Evolutionary conservation across 2,888 invertebrate genomes (phyloP), one percentile per base, ranked within the genome.

Genomic region (Dolichopus griseipennis): DNA sequence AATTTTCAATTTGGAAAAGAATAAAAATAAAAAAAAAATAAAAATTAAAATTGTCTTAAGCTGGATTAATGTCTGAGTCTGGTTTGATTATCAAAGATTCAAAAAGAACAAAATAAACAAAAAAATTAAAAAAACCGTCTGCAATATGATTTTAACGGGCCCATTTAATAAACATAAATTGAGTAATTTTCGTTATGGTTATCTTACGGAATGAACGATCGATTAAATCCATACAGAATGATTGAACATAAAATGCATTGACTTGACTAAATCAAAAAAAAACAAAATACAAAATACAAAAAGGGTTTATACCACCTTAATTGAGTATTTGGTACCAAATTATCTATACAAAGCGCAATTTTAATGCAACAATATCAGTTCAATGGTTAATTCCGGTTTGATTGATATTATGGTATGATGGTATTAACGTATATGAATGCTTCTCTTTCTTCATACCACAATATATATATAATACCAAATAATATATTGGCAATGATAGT

Each of bases 151-250:
- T 52, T 52, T 52, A 52, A 52, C 18, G 52, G 52, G 15, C n/a
- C 52, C 52, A 52, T 52, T 52, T 52, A 52, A 52, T 52, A 52
- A 52, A 18, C 52, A 52, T 52, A 52, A 52, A 52, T 52, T 52
- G 52, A 52, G 52, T 52, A 52, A 52, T 52, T 52, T 52, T 52
- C 5, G 6, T 18, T 52, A 52, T 52, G 52, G 52, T 52, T 52
- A 52, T 52, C 52, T 52, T 52, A 12, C 15, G n/a, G n/a, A 18
- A 52, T 52, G 9, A 52, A 52, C 52, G 52, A 52, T 12, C n/a
- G 15, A 18, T 52, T 52, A 15, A 52, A n/a, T 15, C 15, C 52
- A 52, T n/a, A 52, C 8, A 41, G 41, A 12, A 41, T 41, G 41
- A 41, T 41, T 52, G 52, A 18, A 2, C 9, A 4, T 18, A 52